Evolutionary conservation across 2,113 vertebrate species (phyloP), one percentile per base, ranked within the genome.

Genomic region (Sterna hirundo): DNA sequence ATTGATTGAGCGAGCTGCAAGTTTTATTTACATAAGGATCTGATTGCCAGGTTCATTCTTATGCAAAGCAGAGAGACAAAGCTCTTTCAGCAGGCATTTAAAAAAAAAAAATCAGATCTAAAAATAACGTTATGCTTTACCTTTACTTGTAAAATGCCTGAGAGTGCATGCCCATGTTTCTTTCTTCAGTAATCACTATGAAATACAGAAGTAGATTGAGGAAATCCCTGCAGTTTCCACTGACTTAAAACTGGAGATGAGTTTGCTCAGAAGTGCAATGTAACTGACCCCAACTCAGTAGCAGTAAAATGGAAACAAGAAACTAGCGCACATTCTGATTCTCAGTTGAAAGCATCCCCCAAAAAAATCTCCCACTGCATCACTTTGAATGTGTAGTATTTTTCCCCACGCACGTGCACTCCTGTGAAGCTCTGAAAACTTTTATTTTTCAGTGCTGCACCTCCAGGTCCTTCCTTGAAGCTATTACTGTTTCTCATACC

Each of bases 31-130:
- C 83, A 72, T 70, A 84, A 90, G n/a, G 58, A 80, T 95, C 93
- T 96, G 95, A 97, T 96, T 94, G 92, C 90, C 79, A 95, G 88
- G 47, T 95, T 95, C 86, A 86, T 95, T 94, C 76, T 96, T 68
- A 92, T 93, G 86, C 88, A 95, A 90, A 90, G 66, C 40, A 91
- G 82, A 88, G 64, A 78, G 32, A 93, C 52, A 91, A 95, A 88
- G 83, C 47, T 93, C 88, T 76, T 95, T 95, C 89, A 86, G 60
- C 57, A 92, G 11, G 69, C 90, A 85, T 88, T 16, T 16, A 86
- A 57, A 96, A 91, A 57, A 96, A 91, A 60, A 54, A 54, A 16
- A 54, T 69, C 62, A 77, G 25, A 69, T 64, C 95, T 94, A 92
- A 93, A 97, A 83, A 69, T 91, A 94, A 93, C 27, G 0, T 69